Base-by-base conservation (phyloP, 1,140 invertebrate genomes). In the Sminthurinus signatus region DNA sequence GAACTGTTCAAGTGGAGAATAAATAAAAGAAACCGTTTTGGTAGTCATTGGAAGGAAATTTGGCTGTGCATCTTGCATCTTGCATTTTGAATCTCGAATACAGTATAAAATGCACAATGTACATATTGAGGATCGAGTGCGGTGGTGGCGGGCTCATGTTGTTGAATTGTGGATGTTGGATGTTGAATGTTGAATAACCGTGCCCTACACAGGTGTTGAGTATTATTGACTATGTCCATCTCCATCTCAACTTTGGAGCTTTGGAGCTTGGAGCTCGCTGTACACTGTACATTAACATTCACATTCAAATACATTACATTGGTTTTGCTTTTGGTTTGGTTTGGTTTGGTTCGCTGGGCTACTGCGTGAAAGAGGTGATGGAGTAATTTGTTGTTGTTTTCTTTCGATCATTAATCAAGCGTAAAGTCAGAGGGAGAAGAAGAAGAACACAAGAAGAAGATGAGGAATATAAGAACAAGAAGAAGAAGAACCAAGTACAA, bases 381-480 rank as follows among this genome's bases (percentile, higher is more conserved):
- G 69, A 67, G 68, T 70, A 70, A 70, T 70, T 65, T 64, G 64
- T 67, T 67, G 68, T 70, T 67, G 61, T 65, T 67, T 70, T 67
- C 64, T 56, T 64, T 66, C 58, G 62, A 71, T 71, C 69, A 71
- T 71, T 71, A 71, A 71, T 71, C 69, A 71, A 71, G 69, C 69
- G 63, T 51, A 67, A 71, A 67, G 65, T 65, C 65, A 71, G 55
- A 55, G 50, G 25, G 54, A 60, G 25, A 64, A 52, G 28, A 48
- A 5, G 54, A 62, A 54, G 54, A 52, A 52, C 48, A 62, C 52
- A 62, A 55, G 60, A 62, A 62, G 48, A 52, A 62, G 65, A 50
- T 42, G 59, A 28, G 42, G 66, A 58, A 28, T 62, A 57, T 59
- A 65, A 56, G 58, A 59, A 59, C 55, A 57, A 42, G 46, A 64